These are phyloP conservation scores for Xestia rhomboidea DNA, from an alignment of 2,888 invertebrate genomes.

Conservation along the genomic window DNA sequence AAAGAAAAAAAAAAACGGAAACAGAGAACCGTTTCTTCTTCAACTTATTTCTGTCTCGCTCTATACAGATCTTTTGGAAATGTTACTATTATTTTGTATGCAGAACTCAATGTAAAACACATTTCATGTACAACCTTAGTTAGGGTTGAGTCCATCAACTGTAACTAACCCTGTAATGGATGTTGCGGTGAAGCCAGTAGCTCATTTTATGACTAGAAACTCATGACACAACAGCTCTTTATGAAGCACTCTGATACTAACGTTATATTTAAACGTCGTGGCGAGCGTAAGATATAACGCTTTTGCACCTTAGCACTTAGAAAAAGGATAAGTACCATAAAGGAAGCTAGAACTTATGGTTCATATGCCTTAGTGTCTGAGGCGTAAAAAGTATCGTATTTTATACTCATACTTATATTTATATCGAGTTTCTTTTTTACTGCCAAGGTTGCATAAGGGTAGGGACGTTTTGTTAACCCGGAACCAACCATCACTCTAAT, in stretches of 20 bases:
- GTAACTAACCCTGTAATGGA: constrained; percentile 13
- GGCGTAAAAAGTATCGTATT: constrained; percentile 1
- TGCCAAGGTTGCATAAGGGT: not conserved
- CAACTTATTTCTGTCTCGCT: not conserved
- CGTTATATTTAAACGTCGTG: constrained; percentile 42
- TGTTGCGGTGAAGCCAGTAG: constrained; percentile 3
- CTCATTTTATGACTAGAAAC: constrained; percentile 9
- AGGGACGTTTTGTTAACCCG: not conserved
- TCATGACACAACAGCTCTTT: constrained; percentile 22
- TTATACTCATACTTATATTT: constrained; percentile 8
- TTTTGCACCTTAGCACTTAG: constrained; percentile 52
- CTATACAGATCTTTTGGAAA: not conserved
- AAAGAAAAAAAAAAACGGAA: no score
- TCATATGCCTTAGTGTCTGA: constrained; percentile 28
- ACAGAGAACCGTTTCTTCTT: not conserved
- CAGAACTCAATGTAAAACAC: not conserved
- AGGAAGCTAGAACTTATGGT: constrained; percentile 24
- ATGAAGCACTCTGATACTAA: constrained; percentile 40
- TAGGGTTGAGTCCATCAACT: constrained; percentile 20
- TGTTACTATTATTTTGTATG: not conserved
- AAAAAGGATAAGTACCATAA: constrained; percentile 28
- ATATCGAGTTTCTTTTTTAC: constrained; percentile 23
- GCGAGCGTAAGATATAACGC: constrained; percentile 38
- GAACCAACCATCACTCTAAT: constrained; percentile 37
- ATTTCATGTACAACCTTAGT: constrained; percentile 12